Base-by-base conservation (phyloP, 2,888 invertebrate genomes). In the Pterostichus niger region DNA sequence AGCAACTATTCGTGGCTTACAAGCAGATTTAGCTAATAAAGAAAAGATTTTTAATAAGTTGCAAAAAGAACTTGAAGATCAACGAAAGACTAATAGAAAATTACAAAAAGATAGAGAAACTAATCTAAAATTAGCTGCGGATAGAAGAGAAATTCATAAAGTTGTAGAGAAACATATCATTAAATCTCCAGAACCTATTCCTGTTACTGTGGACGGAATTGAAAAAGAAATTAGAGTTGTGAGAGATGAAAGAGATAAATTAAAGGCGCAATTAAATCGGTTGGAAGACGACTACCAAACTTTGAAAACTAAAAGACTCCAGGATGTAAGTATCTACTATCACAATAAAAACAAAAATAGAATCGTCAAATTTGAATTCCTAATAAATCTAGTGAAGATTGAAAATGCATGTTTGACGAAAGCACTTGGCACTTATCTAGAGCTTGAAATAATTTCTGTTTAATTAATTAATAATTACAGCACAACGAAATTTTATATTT, bases 1-100 rank as follows among this genome's bases (percentile, higher is more conserved):
- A 31, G 95, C 96, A 0, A 96, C 96, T 0, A 95, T 96, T 86
- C 93, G 96, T 84, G 96, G 96, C 2, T 90, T 96, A 87, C 95
- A 96, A 88, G 89, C 94, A 0, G 96, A 96, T 87, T 88, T 96
- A 76, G 92, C 93, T 3, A 93, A 93, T 44, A 96, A 96, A 88
- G 96, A 96, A 86, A 94, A 95, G 85, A 92, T 93, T 1, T 92
- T 95, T 84, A 91, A 92, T 46, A 94, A 95, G 85, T 90, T 96
- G 71, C 95, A 94, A 52, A 93, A 94, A 85, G 96, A 96, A 87
- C 91, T 95, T 59, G 95, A 96, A 52, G 96, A 96, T 84, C 89
- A 95, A 82, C 93, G 93, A 86, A 96, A 94, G 88, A 95, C 95
- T 64, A 94, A 96, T 87, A 91, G 93, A 80, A 93, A 94, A 87